phyloP scores from a whole-genome alignment of 2,797 vertebrate species.

The Poeciliopsis paucimaculata region DNA sequence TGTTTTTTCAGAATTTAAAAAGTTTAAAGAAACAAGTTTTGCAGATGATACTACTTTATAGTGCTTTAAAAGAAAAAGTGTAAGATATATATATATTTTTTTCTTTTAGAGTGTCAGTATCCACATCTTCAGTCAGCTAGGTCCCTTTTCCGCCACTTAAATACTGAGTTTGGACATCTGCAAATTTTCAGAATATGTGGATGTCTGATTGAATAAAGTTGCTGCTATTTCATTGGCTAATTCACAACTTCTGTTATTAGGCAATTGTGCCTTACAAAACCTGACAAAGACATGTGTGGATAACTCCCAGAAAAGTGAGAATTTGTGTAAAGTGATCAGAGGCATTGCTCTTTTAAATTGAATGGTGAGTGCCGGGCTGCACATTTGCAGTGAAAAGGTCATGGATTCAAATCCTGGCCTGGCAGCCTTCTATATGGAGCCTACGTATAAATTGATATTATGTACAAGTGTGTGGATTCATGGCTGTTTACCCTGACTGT shows the following conservation, averaged over 20 bases:
- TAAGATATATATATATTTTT: no score
- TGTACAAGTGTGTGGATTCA: not conserved
- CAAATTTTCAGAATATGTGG: not conserved
- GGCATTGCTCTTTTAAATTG: not conserved
- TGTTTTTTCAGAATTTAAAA: not conserved
- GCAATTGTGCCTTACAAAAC: not conserved
- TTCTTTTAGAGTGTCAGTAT: no score
- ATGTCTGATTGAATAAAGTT: not conserved
- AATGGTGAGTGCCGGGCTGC: not conserved
- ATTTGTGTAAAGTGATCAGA: not conserved
- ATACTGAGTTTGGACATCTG: not conserved
- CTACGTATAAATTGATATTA: not conserved
- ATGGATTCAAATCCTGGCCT: not conserved
- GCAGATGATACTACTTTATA: not conserved
- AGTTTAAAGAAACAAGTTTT: not conserved
- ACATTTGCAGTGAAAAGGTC: not conserved
- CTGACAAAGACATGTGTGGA: not conserved
- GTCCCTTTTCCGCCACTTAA: not conserved
- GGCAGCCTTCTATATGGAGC: not conserved
- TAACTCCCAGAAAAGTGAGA: not conserved
- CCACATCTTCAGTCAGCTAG: not conserved
- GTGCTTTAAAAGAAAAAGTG: no score
- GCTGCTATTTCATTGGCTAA: not conserved
- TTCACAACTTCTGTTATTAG: not conserved
- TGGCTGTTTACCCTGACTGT: not conserved